phyloP scores from a whole-genome alignment of 2,888 invertebrate species.

The Rhyacophila evoluta region DNA sequence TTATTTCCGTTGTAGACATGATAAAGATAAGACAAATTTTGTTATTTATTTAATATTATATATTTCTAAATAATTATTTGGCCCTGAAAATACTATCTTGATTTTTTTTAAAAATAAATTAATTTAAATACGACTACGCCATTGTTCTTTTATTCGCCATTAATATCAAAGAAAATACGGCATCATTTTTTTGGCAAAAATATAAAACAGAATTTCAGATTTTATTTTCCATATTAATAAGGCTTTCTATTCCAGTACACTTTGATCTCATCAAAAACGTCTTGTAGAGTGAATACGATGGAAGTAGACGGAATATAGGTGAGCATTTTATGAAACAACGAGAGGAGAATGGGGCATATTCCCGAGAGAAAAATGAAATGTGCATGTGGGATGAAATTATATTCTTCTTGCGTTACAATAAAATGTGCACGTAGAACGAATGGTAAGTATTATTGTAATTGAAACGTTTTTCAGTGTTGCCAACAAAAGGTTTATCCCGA shows the following conservation, averaged over 20 bases:
- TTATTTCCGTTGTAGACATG: too few relatives aligned
- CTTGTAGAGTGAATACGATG: not conserved
- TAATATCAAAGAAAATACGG: not conserved
- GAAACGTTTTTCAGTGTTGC: not conserved
- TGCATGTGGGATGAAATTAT: not conserved
- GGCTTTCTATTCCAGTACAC: not conserved
- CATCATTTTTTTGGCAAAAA: not conserved
- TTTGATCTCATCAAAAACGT: not conserved
- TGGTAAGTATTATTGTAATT: not conserved
- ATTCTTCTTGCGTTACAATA: not conserved
- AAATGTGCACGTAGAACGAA: not conserved
- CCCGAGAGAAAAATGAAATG: not conserved
- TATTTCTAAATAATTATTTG: too few relatives aligned
- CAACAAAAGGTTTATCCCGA: not conserved
- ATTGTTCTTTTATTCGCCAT: too few relatives aligned
- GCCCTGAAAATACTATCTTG: too few relatives aligned
- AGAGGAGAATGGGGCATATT: not conserved
- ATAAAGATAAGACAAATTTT: too few relatives aligned
- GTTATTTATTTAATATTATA: too few relatives aligned
- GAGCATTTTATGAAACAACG: not conserved
- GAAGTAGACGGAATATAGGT: too few relatives aligned
- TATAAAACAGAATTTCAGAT: not conserved
- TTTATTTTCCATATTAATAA: not conserved
- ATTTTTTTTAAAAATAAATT: too few relatives aligned
- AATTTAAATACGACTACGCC: too few relatives aligned